A percentile compares a stretch with the other conserved stretches of the same genome.
Evolutionary conservation across 1,140 invertebrate genomes (phyloP).

Genomic region (Drosophila ananassae): DNA sequence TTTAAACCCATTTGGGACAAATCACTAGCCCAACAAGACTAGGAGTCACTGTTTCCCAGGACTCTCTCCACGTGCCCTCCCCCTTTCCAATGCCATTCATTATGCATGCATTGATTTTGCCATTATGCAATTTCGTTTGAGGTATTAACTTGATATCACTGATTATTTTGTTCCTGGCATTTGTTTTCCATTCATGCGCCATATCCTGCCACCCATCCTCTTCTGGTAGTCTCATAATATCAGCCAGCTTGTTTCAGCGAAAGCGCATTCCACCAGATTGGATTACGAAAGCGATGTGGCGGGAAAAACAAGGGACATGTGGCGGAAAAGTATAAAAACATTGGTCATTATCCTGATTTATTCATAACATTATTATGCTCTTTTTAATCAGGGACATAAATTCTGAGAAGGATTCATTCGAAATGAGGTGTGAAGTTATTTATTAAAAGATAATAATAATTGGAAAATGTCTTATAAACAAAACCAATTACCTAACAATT

Average conservation of each 20-base stretch:
- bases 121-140: conserved; percentile 70
- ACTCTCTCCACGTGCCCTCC: background rate
- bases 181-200: conserved; percentile 19
- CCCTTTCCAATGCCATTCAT: conserved; percentile 48
- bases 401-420: background rate
- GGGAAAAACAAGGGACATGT: too few species aligned
- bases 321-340: background rate
- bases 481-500: too few species aligned
- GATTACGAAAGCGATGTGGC: too few species aligned
- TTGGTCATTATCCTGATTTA: too few species aligned
- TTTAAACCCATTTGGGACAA: background rate
- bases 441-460: background rate
- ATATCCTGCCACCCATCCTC: background rate
- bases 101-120: conserved; percentile 57
- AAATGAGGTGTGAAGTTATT: background rate
- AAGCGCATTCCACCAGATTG: conserved; percentile 36
- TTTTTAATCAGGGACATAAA: too few species aligned
- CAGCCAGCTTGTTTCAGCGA: conserved; percentile 29
- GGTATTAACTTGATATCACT: conserved; percentile 53
- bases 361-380: too few species aligned
- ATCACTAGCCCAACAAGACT: background rate
- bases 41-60: background rate
- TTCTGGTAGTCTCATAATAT: background rate
- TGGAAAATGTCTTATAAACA: background rate
- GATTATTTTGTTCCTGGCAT: conserved; percentile 18